Base-by-base conservation (phyloP, 2,888 invertebrate genomes). In the Hypselothyrea guttata region DNA sequence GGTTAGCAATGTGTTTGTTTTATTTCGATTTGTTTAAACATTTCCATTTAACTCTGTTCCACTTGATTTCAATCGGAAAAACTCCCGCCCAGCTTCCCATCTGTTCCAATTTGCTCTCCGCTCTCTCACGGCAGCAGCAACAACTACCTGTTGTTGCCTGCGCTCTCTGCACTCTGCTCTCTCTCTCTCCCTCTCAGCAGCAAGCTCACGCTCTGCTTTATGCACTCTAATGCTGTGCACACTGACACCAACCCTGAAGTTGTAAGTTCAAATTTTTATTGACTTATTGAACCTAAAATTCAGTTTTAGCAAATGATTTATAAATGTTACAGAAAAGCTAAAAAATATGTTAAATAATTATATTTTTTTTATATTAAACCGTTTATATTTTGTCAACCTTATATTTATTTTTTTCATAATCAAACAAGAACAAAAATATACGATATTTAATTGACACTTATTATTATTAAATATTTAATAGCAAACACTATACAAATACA, bases 41-140 rank as follows among this genome's bases (percentile, higher is more conserved):
- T 11, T 12, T 13, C 4, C 31, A 22, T 41, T 44, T 48, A 37
- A 58, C 35, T 52, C 7, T 41, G 64, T 69, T 69, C 64, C 68
- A 55, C 64, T 58, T 58, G 58, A 68, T 68, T 69, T 33, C 55
- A 52, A 49, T 52, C 41, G 28, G 4, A 27, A 52, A 51, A 68
- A 68, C 69, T 68, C 68, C 59, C 54, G 38, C 52, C 45, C 42
- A 59, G 52, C 46, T 38, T 40, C 38, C 15, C 49, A 69, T 35
- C 15, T 13, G 51, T 68, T 68, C 47, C 53, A 37, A 44, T 11
- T 38, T 48, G 28, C 47, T 13, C 63, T 28, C 34, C 13, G 28
- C 9, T 7, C 3, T 30, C 35, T 22, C 33, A 48, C 16, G n/a
- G 34, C 27, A 15, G 7, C 7, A 27, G 12, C 30, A 28, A 49